A percentile compares a stretch with the other conserved stretches of the same genome.
These are phyloP conservation scores for Cylindroiulus punctatus DNA, from an alignment of 2,888 invertebrate genomes.

Conservation along the genomic window DNA sequence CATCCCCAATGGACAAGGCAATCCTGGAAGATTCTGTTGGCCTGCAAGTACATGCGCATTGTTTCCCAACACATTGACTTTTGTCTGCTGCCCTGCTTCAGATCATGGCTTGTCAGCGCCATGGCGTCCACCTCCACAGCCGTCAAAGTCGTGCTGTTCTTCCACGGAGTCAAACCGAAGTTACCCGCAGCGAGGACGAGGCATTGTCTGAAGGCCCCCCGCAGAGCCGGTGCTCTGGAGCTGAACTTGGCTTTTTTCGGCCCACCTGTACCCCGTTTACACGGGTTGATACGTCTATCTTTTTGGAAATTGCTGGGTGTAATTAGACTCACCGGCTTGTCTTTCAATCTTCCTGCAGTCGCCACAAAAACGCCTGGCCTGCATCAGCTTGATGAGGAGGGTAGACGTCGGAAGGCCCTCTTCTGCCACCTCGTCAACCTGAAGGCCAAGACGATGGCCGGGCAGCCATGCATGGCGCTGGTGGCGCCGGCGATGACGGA, in stretches of 20 bases:
- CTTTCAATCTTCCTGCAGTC: slow-evolving; percentile 36
- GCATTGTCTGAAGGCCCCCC: slow-evolving; percentile 25
- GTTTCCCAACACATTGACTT: neutral
- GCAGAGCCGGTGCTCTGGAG: neutral
- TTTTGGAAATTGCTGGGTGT: slow-evolving; percentile 35
- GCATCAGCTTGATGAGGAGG: neutral
- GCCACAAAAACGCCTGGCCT: neutral
- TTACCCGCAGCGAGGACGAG: slow-evolving; percentile 31
- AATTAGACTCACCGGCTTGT: slow-evolving; percentile 46
- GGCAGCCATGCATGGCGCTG: neutral
- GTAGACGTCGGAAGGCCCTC: slow-evolving; percentile 37
- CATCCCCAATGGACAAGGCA: no score
- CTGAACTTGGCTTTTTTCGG: neutral
- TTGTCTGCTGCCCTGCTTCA: neutral
- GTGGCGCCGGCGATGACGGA: slow-evolving; percentile 53
- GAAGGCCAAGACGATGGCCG: neutral
- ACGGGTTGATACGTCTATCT: slow-evolving; percentile 47
- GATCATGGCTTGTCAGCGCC: neutral
- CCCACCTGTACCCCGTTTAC: slow-evolving; percentile 10
- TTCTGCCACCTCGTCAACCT: neutral
- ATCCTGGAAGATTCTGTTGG: no score
- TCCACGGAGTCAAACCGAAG: slow-evolving; percentile 1
- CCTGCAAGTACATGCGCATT: no score
- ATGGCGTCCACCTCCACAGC: neutral
- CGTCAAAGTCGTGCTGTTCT: slow-evolving; percentile 13